phyloP scores from a whole-genome alignment of 2,113 vertebrate genomes.

The Todiramphus saurophagus region DNA sequence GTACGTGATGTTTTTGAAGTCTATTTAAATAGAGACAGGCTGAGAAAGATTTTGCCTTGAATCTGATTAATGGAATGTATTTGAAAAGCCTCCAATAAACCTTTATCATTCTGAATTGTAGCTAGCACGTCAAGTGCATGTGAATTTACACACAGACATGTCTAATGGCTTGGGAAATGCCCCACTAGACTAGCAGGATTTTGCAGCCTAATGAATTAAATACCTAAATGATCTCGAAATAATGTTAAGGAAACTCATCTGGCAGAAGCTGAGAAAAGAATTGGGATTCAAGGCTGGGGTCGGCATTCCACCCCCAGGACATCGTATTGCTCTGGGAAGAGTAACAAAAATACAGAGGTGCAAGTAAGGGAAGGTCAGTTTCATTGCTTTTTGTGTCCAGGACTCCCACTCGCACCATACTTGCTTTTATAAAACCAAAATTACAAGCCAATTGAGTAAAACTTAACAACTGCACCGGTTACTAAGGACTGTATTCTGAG shows the following conservation, averaged over 20 bases:
- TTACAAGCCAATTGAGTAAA: slow-evolving; percentile 41
- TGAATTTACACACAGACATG: neutral
- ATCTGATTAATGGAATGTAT: neutral
- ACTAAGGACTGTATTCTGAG: neutral
- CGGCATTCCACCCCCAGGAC: slow-evolving; percentile 1
- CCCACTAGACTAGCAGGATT: neutral
- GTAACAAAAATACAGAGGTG: neutral
- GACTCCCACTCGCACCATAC: neutral
- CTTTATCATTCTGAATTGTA: neutral
- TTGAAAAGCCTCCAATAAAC: slow-evolving; percentile 27
- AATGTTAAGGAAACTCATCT: slow-evolving; percentile 27
- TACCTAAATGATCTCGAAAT: slow-evolving; percentile 28
- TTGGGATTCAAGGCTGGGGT: neutral
- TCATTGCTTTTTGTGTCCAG: neutral
- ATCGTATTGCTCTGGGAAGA: neutral
- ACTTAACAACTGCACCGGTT: neutral
- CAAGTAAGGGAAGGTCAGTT: neutral
- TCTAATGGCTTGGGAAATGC: neutral
- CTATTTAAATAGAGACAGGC: neutral
- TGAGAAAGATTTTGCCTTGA: neutral
- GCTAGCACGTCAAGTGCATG: neutral
- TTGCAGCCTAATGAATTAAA: slow-evolving; percentile 31
- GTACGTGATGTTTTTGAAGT: neutral
- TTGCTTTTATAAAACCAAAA: slow-evolving; percentile 36
- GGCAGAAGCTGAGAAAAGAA: slow-evolving; percentile 7